Evolutionary conservation across 2,797 vertebrate genomes (phyloP).

Genomic region (Eupleurogrammus muticus): DNA sequence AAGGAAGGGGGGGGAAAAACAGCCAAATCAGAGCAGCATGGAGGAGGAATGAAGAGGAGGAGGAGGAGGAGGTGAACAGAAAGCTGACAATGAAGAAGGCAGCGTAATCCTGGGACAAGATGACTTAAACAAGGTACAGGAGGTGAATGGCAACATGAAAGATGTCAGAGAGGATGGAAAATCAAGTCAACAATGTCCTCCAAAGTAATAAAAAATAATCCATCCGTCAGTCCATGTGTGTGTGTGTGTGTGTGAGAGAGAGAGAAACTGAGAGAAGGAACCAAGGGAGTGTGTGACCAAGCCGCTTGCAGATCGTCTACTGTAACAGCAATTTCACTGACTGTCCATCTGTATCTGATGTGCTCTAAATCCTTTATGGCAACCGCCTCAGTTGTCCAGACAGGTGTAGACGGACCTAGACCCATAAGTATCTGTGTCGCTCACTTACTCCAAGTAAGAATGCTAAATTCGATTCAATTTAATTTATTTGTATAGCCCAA

Average conservation of each 20-base stretch:
- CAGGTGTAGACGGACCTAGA: slow-evolving; percentile 4
- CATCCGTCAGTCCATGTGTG: background rate
- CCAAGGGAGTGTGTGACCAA: background rate
- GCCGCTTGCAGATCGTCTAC: slow-evolving; percentile 4
- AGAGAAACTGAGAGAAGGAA: background rate
- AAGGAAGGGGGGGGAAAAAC: background rate
- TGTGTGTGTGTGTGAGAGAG: background rate
- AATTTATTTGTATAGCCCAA: no score
- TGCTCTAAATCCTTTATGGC: background rate
- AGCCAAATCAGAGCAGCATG: background rate
- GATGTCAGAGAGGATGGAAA: background rate
- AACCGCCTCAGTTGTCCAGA: background rate
- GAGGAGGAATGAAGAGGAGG: background rate
- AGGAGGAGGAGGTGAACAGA: background rate
- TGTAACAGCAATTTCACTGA: slow-evolving; percentile 15
- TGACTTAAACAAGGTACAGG: background rate
- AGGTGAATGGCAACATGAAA: background rate
- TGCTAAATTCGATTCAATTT: no score
- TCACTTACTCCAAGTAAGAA: no score
- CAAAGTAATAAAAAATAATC: background rate
- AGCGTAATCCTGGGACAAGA: background rate
- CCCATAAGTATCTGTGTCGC: background rate
- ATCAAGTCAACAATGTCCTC: background rate
- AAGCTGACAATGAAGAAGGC: slow-evolving; percentile 1
- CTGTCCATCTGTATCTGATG: slow-evolving; percentile 15